Evolutionary conservation across 2,888 invertebrate genomes (phyloP).

Genomic region (Brachylomia viminalis): DNA sequence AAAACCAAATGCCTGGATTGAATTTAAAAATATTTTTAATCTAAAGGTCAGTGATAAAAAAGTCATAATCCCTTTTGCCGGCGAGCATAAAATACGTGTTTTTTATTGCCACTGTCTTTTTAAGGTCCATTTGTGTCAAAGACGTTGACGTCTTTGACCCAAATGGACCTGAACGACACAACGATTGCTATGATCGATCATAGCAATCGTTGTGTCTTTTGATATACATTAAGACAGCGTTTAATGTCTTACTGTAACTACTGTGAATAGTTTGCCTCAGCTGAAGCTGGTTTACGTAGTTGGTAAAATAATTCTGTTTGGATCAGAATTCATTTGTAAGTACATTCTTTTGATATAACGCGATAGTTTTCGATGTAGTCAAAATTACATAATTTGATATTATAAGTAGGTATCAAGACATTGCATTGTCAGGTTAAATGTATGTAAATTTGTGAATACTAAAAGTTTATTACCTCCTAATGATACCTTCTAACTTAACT

Average conservation of each 20-base stretch:
- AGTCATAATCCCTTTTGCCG: not conserved
- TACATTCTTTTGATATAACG: not conserved
- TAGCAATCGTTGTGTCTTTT: conserved; percentile 3
- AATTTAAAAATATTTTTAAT: conserved; percentile 20
- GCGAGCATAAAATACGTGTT: not conserved
- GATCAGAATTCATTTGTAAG: not conserved
- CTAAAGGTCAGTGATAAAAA: conserved; percentile 19
- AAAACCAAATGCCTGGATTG: conserved; percentile 14
- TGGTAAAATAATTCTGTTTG: not conserved
- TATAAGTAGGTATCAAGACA: not conserved
- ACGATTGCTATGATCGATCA: too few species aligned
- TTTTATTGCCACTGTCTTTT: not conserved
- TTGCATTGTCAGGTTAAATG: not conserved
- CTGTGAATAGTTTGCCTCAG: not conserved
- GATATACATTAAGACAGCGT: not conserved
- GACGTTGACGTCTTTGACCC: too few species aligned
- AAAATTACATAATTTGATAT: not conserved
- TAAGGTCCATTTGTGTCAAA: conserved; percentile 4
- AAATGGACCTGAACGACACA: too few species aligned
- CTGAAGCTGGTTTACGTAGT: not conserved
- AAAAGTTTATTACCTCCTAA: not conserved
- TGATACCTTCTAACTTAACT: not conserved
- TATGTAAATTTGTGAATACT: conserved; percentile 2
- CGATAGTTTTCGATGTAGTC: not conserved
- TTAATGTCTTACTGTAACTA: not conserved